phyloP scores from a whole-genome alignment of 2,888 invertebrate species.

The Petrolisthes manimaculis region DNA sequence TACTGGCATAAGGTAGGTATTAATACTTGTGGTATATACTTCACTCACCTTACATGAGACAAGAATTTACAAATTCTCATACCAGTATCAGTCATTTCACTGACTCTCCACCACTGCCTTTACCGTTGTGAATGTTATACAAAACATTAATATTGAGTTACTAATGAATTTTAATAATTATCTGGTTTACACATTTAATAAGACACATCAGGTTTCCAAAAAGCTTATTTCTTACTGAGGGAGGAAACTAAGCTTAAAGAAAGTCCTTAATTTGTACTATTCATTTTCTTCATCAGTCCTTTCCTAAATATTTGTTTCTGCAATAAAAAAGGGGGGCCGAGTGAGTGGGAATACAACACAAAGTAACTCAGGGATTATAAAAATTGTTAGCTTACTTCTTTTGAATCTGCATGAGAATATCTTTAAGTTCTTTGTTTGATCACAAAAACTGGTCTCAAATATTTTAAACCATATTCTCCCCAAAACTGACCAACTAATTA shows the following conservation, averaged over 20 bases:
- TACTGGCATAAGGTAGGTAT: too few species aligned
- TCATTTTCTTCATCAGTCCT: conserved; percentile 39
- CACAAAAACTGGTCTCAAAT: not conserved
- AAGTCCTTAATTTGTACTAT: conserved; percentile 43
- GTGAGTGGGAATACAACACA: not conserved
- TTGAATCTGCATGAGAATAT: conserved; percentile 11
- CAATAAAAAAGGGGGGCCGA: not conserved
- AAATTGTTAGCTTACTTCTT: conserved; percentile 3
- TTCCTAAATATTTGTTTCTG: conserved; percentile 22
- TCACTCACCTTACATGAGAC: not conserved
- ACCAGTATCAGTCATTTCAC: not conserved
- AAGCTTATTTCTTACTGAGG: conserved; percentile 42
- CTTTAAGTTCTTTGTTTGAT: not conserved
- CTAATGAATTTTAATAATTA: conserved; percentile 40
- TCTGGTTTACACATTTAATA: conserved; percentile 41
- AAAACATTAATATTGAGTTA: conserved; percentile 26
- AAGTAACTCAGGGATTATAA: not conserved
- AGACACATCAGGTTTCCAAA: conserved; percentile 41
- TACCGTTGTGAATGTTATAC: conserved; percentile 10
- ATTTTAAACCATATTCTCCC: conserved; percentile 9
- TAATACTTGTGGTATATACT: not conserved
- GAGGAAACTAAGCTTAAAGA: conserved; percentile 38
- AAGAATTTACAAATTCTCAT: not conserved
- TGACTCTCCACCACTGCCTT: not conserved
- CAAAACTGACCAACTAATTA: not conserved